phyloP scores from a whole-genome alignment of 1,140 invertebrate species.

The Aethina tumida region DNA sequence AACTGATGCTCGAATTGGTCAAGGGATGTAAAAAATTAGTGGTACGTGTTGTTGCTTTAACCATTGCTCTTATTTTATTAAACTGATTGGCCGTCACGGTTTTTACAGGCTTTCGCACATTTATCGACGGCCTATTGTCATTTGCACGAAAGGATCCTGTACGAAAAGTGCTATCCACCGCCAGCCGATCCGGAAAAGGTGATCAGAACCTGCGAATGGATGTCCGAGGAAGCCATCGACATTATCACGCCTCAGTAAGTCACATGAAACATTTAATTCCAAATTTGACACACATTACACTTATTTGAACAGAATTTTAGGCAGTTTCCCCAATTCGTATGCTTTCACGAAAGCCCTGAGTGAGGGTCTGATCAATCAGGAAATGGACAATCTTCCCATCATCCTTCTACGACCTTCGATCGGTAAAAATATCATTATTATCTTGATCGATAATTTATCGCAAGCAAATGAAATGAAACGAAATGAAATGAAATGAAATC shows the following conservation, averaged over 20 bases:
- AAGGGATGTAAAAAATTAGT: constrained; percentile 43
- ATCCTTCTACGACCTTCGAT: constrained; percentile 86
- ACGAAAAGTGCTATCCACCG: constrained; percentile 58
- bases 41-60: constrained; percentile 13
- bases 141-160: constrained; percentile 54
- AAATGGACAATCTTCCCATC: constrained; percentile 64
- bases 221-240: constrained; percentile 42
- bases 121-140: constrained; percentile 56
- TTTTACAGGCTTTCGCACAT: constrained; percentile 39
- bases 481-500: constrained; percentile 9
- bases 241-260: constrained; percentile 25
- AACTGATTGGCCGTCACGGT: neutral
- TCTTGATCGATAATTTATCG: too few species aligned
- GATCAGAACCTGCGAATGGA: constrained; percentile 67
- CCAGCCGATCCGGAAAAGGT: constrained; percentile 54
- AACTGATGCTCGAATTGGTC: constrained; percentile 50
- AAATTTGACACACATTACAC: neutral
- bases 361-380: constrained; percentile 70
- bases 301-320: constrained; percentile 51
- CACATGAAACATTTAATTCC: neutral
- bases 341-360: constrained; percentile 86
- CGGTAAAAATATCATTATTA: constrained; percentile 45
- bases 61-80: neutral
- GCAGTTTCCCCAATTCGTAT: constrained; percentile 80
- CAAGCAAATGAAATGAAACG: too few species aligned